These are phyloP conservation scores for Eilema sororculum DNA, from an alignment of 2,888 invertebrate genomes.

Conservation along the genomic window DNA sequence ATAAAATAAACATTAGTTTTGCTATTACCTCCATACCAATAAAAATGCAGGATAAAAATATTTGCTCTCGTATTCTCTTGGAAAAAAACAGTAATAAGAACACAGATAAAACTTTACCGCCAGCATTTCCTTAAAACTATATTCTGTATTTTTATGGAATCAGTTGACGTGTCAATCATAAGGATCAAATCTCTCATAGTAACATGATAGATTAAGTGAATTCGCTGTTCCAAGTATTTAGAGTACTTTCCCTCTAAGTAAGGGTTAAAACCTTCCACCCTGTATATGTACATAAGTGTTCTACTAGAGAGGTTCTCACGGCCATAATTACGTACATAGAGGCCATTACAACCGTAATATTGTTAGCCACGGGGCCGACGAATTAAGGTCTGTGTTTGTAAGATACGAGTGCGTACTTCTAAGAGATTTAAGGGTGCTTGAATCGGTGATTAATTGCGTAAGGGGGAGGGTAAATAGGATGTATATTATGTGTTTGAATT, in stretches of 20 bases:
- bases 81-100: not conserved
- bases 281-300: constrained; percentile 4
- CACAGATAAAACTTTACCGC: not conserved
- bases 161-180: no score
- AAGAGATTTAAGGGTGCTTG: constrained; percentile 14
- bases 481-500: not conserved
- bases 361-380: constrained; percentile 15
- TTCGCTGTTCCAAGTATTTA: no score
- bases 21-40: no score
- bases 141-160: no score
- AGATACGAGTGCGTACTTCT: constrained; percentile 17
- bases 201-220: no score
- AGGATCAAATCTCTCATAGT: no score
- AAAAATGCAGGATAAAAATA: not conserved
- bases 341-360: constrained; percentile 25
- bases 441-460: constrained; percentile 14
- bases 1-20: no score
- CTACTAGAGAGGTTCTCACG: constrained; percentile 17
- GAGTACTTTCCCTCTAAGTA: no score
- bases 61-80: not conserved
- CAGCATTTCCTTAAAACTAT: not conserved
- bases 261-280: no score
- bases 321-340: constrained; percentile 25
- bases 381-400: constrained; percentile 13
- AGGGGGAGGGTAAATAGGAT: not conserved